Evolutionary conservation across 2,113 vertebrate genomes (phyloP), one percentile per base, ranked within the genome.

Genomic region (Prunella fulvescens): DNA sequence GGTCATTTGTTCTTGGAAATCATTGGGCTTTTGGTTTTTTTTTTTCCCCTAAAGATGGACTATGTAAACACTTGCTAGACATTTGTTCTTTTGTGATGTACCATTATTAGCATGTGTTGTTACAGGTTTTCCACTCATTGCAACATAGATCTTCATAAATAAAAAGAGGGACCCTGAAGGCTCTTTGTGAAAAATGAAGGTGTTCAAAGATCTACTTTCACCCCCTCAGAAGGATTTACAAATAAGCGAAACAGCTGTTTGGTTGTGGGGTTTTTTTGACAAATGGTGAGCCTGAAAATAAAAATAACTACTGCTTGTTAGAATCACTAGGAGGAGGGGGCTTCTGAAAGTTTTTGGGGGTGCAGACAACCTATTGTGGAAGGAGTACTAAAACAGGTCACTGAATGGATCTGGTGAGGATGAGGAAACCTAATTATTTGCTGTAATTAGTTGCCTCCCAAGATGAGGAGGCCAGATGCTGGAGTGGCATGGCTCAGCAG

Each of bases 1-100:
- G 37, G 48, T 74, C 80, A 72, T 96, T 94, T 57, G 17, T 48
- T 93, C 84, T 64, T 77, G 29, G 73, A 97, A 97, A 92, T 81
- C 18, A 11, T 15, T 93, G 76, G 39, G 10, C 2, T 4, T 62
- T 50, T 48, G 6, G 28, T 29, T 48, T 4, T 7, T 42, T 69
- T n/a, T 71, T 15, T 39, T 7, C 4, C 66, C 12, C 20, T 47
- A 12, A 16, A 91, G 62, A 56, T 28, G 35, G 39, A 24, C 37
- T 60, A 33, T 66, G 28, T 10, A 86, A 92, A 42, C 22, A 50
- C 31, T 66, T 67, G 53, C 40, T 40, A 40, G 50, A 67, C 61
- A 77, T 80, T 5, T 51, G 33, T 62, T 82, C 26, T 66, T 80
- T 65, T 33, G 26, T 56, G 58, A 70, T 35, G 11, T 47, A 35